Evolutionary conservation across 2,113 vertebrate genomes (phyloP), one percentile per base, ranked within the genome.

Genomic region (Hyperoodon ampullatus): DNA sequence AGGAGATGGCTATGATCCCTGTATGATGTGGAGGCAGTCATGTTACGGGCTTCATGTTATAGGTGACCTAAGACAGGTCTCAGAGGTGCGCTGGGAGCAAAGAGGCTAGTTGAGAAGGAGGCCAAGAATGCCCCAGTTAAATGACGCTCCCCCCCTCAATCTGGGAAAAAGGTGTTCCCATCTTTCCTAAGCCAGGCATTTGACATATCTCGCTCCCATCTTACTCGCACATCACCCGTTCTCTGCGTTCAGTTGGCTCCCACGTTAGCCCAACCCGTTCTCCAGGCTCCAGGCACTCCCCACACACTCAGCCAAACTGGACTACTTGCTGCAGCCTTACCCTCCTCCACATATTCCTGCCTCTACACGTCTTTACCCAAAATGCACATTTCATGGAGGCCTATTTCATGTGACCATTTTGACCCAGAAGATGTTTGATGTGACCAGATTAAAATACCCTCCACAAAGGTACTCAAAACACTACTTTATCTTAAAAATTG

Each of bases 11-110:
- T 1, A 0, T 1, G 26, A 23, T 19, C 28, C 70, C 18, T 13
- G 15, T 0, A 30, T 23, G 16, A 58, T 8, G 42, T 0, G 3
- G 8, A 35, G 50, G 8, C 35, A 24, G 68, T 39, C 39, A 2
- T 8, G 1, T 26, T 5, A 19, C 8, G 39, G 26, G 14, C 47
- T 65, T 70, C 26, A 0, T 12, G 2, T 39, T 39, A 19, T 3
- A 14, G 26, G 11, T 23, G 55, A 30, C 28, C 78, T 5, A 39
- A 12, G 5, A 81, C 44, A 50, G 28, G 58, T 50, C 47, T 42
- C 15, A 39, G 16, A 50, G 19, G n/a, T 15, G 15, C 8, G 6
- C 30, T 21, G n/a, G 58, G 74, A 44, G 19, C 55, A 24, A 15
- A 74, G 16, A 39, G 44, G 61, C 7, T 24, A 19, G 9, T 18